Evolutionary conservation across 2,113 vertebrate genomes (phyloP), one percentile per base, ranked within the genome.

Genomic region (Progne subis): DNA sequence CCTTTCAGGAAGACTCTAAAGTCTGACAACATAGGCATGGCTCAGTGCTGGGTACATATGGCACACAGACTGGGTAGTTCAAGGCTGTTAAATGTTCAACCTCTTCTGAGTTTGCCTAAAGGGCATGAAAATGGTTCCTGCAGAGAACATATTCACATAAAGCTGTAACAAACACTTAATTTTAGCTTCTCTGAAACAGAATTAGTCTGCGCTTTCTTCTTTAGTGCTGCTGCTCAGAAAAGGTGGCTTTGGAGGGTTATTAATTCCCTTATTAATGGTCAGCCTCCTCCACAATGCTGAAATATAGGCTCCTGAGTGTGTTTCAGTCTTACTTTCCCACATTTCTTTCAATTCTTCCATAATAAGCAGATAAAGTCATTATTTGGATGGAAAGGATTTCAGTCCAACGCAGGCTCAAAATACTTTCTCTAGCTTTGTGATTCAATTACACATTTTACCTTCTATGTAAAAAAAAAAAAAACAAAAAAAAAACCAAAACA

Each of bases 331-430:
- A 57, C 55, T 92, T 97, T 90, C 77, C 70, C 89, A 94, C 56
- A 90, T 49, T 37, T 67, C 82, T 88, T 95, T 94, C 72, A 88
- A 39, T 94, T 94, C 89, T 93, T 82, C 63, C 75, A 94, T n/a
- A 87, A 85, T 61, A 89, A 94, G 80, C 44, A 95, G 79, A 95
- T 94, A 93, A 90, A 90, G 83, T 91, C 57, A 91, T 93, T 96
- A 95, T 87, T 91, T 68, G 65, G 47, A 49, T 50, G 75, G 86
- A 95, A 93, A 87, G 65, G 26, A 80, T 29, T 70, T 92, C 43
- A 76, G 11, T 56, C 46, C 55, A 76, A 59, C 47, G 85, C 39
- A 81, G 17, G n/a, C 72, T 82, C 46, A 69, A 59, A 88, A 37
- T 37, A 60, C 61, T 76, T 94, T 50, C 71, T 82, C 77, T 85